Evolutionary conservation across 2,113 vertebrate genomes (phyloP), one percentile per base, ranked within the genome.

Genomic region (Amphilophus citrinellus): DNA sequence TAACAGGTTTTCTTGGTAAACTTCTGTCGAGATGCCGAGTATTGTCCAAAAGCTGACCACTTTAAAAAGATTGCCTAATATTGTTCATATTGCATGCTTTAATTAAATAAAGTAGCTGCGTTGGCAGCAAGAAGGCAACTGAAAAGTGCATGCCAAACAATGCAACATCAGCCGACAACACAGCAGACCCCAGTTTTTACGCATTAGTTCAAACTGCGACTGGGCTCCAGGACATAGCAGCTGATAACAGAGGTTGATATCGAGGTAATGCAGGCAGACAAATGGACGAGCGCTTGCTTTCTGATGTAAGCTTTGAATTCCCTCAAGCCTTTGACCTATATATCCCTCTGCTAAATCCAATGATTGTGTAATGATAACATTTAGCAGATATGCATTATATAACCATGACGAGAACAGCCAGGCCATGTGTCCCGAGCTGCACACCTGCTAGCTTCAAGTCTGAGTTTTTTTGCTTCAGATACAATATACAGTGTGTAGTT

Each of bases 351-450:
- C 75, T 86, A 86, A 88, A 92, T 76, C 77, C 60, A 76, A 76
- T 76, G 78, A 83, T 92, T 94, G 89, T 84, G 83, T 89, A 93
- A 93, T 87, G 81, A 87, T 87, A 83, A 93, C 78, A 88, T 92
- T 92, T 86, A 93, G 79, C 81, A 71, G 82, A 91, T 89, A 87
- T 63, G 84, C 82, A 78, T 89, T 88, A 84, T 42, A 77, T 63
- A 93, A 94, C 50, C 42, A 68, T 35, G 3, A 6, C 22, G 53
- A 75, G 61, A 78, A 76, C 8, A 80, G 47, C 35, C 44, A 37
- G 7, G 39, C 61, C 62, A 47, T 66, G 61, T 15, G 81, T 78
- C 47, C 65, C 50, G 53, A 65, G 24, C 39, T 76, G 10, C 50
- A 20, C 22, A 76, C 80, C 57, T 77, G 66, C 39, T 27, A 56